These are phyloP conservation scores for Leptinotarsa undecemlineata DNA, from an alignment of 1,140 invertebrate genomes.

Conservation along the genomic window DNA sequence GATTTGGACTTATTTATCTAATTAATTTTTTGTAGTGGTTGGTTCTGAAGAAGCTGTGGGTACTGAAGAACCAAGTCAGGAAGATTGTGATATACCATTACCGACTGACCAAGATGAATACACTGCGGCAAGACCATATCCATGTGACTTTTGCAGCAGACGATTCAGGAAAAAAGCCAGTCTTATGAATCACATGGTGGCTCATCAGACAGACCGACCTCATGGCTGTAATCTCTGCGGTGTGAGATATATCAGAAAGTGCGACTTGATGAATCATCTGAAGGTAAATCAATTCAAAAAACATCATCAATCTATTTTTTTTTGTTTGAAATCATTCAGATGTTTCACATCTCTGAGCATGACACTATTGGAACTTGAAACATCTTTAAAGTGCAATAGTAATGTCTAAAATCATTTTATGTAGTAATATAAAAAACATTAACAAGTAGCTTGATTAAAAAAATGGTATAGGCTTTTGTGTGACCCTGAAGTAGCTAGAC, in stretches of 20 bases:
- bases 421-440: no score
- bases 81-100: slow-evolving; percentile 75
- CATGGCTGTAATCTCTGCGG: slow-evolving; percentile 79
- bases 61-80: slow-evolving; percentile 63
- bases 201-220: slow-evolving; percentile 77
- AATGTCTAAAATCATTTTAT: no score
- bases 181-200: slow-evolving; percentile 82
- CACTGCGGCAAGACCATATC: slow-evolving; percentile 77
- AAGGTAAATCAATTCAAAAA: not conserved
- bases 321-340: no score
- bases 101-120: slow-evolving; percentile 82
- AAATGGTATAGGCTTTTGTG: no score
- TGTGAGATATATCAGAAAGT: slow-evolving; percentile 73
- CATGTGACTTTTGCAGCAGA: slow-evolving; percentile 82
- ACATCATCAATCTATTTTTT: no score
- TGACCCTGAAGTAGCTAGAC: no score
- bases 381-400: no score
- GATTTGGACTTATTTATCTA: not conserved
- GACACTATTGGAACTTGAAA: no score
- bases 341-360: no score
- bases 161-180: slow-evolving; percentile 81
- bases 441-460: no score
- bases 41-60: slow-evolving; percentile 62
- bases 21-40: slow-evolving; percentile 33
- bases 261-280: slow-evolving; percentile 78